Evolutionary conservation across 2,888 invertebrate genomes (phyloP), one percentile per base, ranked within the genome.

Genomic region (Erpobdella octoculata): DNA sequence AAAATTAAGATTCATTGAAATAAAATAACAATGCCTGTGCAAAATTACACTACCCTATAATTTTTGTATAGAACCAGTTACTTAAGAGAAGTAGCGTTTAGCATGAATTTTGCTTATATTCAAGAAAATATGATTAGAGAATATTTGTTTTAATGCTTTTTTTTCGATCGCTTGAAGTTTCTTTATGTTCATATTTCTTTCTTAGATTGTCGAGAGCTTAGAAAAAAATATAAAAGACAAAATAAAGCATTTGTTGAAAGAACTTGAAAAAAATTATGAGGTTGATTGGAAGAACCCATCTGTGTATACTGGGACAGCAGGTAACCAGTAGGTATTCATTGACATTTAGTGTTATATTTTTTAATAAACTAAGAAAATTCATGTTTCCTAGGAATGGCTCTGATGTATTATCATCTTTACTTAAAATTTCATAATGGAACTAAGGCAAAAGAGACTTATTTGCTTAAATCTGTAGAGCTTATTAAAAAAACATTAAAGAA

Each of bases 241-340:
- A 18, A 61, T 64, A 41, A 69, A 36, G 15, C 0, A 46, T 33
- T 41, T 70, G 25, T 28, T 62, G 33, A 70, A 25, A 28, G 21
- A 21, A 28, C 41, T 61, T 21, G 70, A 69, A 12, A 18, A 59
- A 35, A 48, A 70, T 15, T 71, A 65, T 53, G 46, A 31, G 1
- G 74, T 75, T 33, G 79, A 80, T 64, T 73, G 77, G 65, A 75
- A 80, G 37, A 89, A 90, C 83, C 85, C 85, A 76, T 88, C 89
- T 3, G 85, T 91, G 0, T 91, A 91, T 78, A 91, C 91, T 9
- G 91, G 91, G 37, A 87, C 87, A 71, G 82, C 88, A 75, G 91
- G 82, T 80, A 38, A 53, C 48, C n/a, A n/a, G n/a, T n/a, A n/a
- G n/a, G n/a, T n/a, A n/a, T n/a, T n/a, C n/a, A n/a, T n/a, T 59